Evolutionary conservation across 1,140 invertebrate genomes (phyloP), one percentile per base, ranked within the genome.

Genomic region (Hypsibius dujardini): DNA sequence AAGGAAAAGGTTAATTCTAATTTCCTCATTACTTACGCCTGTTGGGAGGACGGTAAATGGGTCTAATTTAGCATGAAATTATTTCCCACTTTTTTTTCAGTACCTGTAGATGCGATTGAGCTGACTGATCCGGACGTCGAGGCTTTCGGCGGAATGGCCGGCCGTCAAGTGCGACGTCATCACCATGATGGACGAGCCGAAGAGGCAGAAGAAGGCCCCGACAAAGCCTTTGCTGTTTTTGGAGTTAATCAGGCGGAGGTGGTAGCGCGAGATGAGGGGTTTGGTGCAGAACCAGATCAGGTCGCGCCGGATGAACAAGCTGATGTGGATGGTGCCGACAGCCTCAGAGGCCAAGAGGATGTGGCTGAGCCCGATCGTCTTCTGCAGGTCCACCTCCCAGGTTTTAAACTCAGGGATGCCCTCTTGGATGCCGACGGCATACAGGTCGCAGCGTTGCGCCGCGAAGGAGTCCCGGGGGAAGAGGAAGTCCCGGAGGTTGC

Each of bases 371-470:
- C 92, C 92, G 56, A 96, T 80, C 1, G 90, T 91, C 79, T 93
- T 90, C 79, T 95, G 92, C 70, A 95, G 80, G 15, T 84, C 85
- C 1, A 92, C 86, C 81, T 94, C 91, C 92, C 92, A 95, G 76
- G 88, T 88, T 46, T 71, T 71, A 69, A 74, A 73, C 1, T 59
- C 2, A 59, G 46, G 72, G 40, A 45, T 46, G 70, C 89, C 89
- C 80, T 97, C 92, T 81, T 97, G 92, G 1, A 90, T 92, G 40
- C 92, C 91, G 76, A 97, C 87, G 1, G 86, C 90, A 78, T 94
- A 86, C 71, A 95, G 86, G 77, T 97, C 92, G 45, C 91, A 90
- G 14, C 94, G 85, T 80, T 88, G 87, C 76, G 89, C 86, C 73
- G 91, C 84, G 76, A 85, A 84, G 46, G 62, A 7, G 1, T 73